A percentile compares a stretch with the other conserved stretches of the same genome.
phyloP scores from a whole-genome alignment of 2,113 vertebrate genomes.

The Tauraco erythrolophus region DNA sequence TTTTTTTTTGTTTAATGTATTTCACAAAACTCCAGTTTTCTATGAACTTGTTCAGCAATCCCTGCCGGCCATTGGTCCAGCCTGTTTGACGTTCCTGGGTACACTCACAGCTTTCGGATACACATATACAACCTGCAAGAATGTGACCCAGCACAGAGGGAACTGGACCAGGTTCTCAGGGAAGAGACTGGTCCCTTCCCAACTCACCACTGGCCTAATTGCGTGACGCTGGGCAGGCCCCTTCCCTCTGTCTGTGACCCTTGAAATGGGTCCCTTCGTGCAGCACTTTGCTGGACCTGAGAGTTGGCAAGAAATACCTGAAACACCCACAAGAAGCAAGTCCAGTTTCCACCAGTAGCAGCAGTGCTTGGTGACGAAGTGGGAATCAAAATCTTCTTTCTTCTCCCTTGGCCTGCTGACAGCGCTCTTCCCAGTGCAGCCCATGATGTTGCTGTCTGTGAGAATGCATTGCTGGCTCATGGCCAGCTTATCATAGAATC shows the following conservation, averaged over 20 bases:
- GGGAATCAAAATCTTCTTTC: background rate
- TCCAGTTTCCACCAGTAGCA: background rate
- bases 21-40: background rate
- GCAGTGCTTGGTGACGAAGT: background rate
- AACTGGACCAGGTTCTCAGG: background rate
- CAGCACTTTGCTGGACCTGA: background rate
- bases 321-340: background rate
- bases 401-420: background rate
- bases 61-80: background rate
- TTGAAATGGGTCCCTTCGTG: background rate
- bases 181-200: background rate
- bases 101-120: background rate
- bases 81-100: background rate
- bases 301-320: background rate
- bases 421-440: background rate
- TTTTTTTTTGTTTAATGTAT: background rate
- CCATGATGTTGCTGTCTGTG: background rate
- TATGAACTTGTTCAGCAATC: background rate
- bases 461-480: background rate
- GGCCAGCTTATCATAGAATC: background rate
- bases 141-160: background rate
- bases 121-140: background rate
- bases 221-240: background rate
- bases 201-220: background rate
- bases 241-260: background rate